Base-by-base conservation (phyloP, 2,113 vertebrate genomes). In the Tenrec ecaudatus region DNA sequence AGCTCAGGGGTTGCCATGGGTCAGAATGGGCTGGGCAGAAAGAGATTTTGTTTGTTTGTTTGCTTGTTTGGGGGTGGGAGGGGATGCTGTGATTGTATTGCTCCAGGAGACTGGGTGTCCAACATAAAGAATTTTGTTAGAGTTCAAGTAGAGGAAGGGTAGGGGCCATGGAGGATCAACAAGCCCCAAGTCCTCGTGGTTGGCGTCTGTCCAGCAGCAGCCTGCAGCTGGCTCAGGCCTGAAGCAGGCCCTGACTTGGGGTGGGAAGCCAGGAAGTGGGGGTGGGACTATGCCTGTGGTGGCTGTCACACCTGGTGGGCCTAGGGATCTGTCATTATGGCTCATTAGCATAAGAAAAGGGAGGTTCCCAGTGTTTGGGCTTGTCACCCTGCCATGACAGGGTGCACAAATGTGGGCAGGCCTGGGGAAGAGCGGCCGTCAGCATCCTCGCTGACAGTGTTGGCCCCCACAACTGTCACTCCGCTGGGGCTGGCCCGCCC, bases 341-440 rank as follows among this genome's bases (percentile, higher is more conserved):
- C 92, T 10, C 93, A 98, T 98, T 98, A 98, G 97, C 98, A 98
- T 98, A 97, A 98, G 96, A 98, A 98, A 98, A 98, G 97, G 96
- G 93, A 98, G 97, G 94, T 4, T 96, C 92, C 85, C 87, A 71
- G 19, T 98, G 98, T 98, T 98, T 98, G 98, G 98, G 97, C 98
- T 98, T 96, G 98, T 98, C 98, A 97, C 97, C 98, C 89, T 92
- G 96, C 73, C 0, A 85, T 98, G 98, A 98, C 98, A 98, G 90
- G 97, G 97, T 96, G 97, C 97, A 98, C 97, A 98, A 98, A 98
- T 97, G 98, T 97, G 97, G 96, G 97, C 97, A 96, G 97, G 97
- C 95, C 58, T 92, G 5, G 84, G 76, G 96, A 98, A 98, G 96
- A 97, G 96, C 96, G 97, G 97, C 96, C 97, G 16, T 98, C 97